A percentile compares a stretch with the other conserved stretches of the same genome.
phyloP scores from a whole-genome alignment of 2,888 invertebrate species.

The Boloria selene region DNA sequence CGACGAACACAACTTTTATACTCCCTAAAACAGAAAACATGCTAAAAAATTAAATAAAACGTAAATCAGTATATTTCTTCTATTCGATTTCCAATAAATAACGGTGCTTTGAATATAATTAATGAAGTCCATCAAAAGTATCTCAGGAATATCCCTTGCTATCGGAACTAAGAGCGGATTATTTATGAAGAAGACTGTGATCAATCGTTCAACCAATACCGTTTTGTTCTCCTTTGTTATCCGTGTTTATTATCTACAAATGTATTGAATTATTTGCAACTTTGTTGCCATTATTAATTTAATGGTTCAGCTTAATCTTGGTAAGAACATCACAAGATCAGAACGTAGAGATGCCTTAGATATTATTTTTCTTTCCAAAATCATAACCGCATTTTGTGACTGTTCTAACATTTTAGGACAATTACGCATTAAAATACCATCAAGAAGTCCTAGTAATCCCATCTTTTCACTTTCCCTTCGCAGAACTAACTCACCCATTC shows the following conservation, averaged over 20 bases:
- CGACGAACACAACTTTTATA: no score
- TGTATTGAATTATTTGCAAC: slow-evolving; percentile 10
- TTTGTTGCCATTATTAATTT: slow-evolving; percentile 2
- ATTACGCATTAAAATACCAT: no score
- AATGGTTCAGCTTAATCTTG: background rate
- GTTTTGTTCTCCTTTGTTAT: slow-evolving; percentile 15
- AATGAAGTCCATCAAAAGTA: slow-evolving; percentile 25
- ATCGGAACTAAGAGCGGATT: slow-evolving; percentile 16
- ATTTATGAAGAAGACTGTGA: slow-evolving; percentile 18
- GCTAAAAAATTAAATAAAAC: no score
- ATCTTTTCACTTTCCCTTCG: no score
- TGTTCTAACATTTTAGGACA: no score
- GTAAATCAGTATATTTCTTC: background rate
- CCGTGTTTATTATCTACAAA: slow-evolving; percentile 15
- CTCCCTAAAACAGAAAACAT: no score
- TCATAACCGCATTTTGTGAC: no score
- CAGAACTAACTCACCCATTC: no score
- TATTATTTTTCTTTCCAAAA: no score
- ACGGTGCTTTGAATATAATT: slow-evolving; percentile 13
- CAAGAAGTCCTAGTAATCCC: no score
- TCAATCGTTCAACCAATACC: slow-evolving; percentile 15
- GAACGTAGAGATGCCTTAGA: no score
- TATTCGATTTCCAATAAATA: slow-evolving; percentile 4
- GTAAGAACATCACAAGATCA: no score
- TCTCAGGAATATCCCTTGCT: slow-evolving; percentile 16